Percentiles rank a stretch among this genome's conserved stretches.
Evolutionary conservation across 2,888 invertebrate species (phyloP).

Genomic region (Liopterus haemorrhoidalis): DNA sequence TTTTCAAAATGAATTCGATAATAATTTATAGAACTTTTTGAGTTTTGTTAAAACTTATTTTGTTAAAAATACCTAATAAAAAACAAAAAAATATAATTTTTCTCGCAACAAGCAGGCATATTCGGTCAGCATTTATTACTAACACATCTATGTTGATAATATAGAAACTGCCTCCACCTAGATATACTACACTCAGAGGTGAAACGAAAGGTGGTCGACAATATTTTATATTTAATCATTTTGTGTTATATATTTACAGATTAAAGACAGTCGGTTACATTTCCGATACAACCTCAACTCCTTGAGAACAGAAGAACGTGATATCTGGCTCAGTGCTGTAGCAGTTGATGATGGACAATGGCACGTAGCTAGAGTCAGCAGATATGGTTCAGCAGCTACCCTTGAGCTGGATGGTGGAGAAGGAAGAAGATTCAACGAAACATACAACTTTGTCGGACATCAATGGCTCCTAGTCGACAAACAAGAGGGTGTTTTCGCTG

Average conservation of each 20-base stretch:
- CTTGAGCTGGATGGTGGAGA: conserved; percentile 92
- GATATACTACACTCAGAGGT: too few species aligned
- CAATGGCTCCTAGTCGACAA: conserved; percentile 90
- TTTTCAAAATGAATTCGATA: too few species aligned
- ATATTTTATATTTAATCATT: conserved; percentile 4
- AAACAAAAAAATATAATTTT: too few species aligned
- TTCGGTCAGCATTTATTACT: too few species aligned
- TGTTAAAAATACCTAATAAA: too few species aligned
- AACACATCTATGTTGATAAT: too few species aligned
- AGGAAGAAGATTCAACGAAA: conserved; percentile 87
- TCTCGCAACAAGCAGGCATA: too few species aligned
- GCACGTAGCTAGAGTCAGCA: conserved; percentile 88
- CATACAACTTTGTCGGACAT: conserved; percentile 83
- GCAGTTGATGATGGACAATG: conserved; percentile 94
- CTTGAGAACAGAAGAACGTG: conserved; percentile 80
- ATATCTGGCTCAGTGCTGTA: conserved; percentile 84
- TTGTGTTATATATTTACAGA: too few species aligned
- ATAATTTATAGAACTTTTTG: too few species aligned
- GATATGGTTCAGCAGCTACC: conserved; percentile 89
- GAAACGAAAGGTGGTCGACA: too few species aligned
- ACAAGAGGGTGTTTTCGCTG: conserved; percentile 91
- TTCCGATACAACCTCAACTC: conserved; percentile 92
- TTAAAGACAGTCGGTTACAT: conserved; percentile 82
- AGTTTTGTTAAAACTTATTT: too few species aligned
- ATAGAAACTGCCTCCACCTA: too few species aligned